Evolutionary conservation across 2,113 vertebrate genomes (phyloP).

Genomic region (Ursus arctos): DNA sequence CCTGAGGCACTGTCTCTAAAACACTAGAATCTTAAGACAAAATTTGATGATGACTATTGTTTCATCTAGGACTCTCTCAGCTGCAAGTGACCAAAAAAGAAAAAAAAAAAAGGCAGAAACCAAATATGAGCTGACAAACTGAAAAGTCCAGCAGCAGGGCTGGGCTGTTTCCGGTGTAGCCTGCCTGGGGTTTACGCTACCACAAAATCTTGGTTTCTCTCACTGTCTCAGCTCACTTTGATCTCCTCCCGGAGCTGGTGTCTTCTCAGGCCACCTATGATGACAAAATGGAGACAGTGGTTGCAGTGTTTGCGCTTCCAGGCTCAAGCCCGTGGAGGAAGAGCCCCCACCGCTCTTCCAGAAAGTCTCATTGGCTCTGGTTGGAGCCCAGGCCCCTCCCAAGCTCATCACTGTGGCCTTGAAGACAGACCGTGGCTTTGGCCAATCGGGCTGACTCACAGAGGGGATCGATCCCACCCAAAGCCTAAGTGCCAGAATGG

Average conservation of each 20-base stretch:
- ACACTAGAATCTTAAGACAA: neutral
- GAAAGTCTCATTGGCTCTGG: neutral
- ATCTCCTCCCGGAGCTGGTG: neutral
- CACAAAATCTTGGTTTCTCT: neutral
- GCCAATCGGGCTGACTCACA: neutral
- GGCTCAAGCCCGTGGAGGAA: neutral
- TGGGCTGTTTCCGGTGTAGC: neutral
- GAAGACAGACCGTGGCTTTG: neutral
- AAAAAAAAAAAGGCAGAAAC: neutral
- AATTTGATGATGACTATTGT: neutral
- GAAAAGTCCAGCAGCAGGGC: neutral
- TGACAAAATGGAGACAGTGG: neutral
- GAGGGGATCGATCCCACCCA: neutral
- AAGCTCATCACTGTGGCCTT: neutral
- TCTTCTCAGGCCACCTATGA: neutral
- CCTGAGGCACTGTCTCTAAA: neutral
- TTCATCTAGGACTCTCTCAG: neutral
- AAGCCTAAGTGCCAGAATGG: neutral
- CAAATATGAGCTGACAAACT: neutral
- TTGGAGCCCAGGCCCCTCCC: neutral
- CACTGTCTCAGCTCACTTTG: neutral
- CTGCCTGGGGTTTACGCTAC: neutral
- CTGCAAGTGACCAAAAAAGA: neutral
- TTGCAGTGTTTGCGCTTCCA: neutral
- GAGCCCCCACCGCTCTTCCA: neutral